Percentiles rank a stretch among this genome's conserved stretches.
phyloP scores from a whole-genome alignment of 2,113 vertebrate species.

The Ictalurus punctatus region DNA sequence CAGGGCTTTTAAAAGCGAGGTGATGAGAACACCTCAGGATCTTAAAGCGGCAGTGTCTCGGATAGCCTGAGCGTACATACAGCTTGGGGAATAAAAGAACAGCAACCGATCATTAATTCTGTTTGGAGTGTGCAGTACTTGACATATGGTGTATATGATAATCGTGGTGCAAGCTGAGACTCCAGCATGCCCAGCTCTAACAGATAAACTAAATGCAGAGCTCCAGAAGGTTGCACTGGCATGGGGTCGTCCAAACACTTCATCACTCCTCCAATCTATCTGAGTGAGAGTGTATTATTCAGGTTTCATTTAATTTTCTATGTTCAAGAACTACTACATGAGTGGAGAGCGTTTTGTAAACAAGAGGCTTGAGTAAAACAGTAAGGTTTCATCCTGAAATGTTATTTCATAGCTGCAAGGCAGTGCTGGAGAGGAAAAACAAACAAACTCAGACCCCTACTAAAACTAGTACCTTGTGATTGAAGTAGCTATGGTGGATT shows the following conservation, averaged over 20 bases:
- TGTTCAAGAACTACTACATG: not conserved
- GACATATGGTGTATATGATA: conserved; percentile 26
- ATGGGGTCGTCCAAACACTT: conserved; percentile 16
- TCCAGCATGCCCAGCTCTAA: not conserved
- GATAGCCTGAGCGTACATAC: not conserved
- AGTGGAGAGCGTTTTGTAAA: not conserved
- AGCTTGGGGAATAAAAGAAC: not conserved
- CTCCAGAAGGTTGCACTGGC: conserved; percentile 17
- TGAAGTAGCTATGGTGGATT: not conserved
- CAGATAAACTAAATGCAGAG: not conserved
- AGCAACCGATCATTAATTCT: conserved; percentile 14
- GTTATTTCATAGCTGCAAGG: not conserved
- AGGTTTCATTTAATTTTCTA: not conserved
- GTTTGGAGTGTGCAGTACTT: not conserved
- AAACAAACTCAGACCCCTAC: not conserved
- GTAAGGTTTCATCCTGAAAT: not conserved
- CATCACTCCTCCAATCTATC: not conserved
- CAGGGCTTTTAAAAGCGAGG: not conserved
- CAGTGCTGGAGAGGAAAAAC: not conserved
- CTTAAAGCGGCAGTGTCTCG: not conserved
- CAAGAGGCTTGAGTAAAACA: not conserved
- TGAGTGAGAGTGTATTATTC: not conserved
- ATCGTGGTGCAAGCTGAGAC: conserved; percentile 13
- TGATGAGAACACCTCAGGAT: not conserved
- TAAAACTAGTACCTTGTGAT: not conserved